These are phyloP conservation scores for Engystomops pustulosus DNA, from an alignment of 2,113 vertebrate genomes.

Conservation along the genomic window DNA sequence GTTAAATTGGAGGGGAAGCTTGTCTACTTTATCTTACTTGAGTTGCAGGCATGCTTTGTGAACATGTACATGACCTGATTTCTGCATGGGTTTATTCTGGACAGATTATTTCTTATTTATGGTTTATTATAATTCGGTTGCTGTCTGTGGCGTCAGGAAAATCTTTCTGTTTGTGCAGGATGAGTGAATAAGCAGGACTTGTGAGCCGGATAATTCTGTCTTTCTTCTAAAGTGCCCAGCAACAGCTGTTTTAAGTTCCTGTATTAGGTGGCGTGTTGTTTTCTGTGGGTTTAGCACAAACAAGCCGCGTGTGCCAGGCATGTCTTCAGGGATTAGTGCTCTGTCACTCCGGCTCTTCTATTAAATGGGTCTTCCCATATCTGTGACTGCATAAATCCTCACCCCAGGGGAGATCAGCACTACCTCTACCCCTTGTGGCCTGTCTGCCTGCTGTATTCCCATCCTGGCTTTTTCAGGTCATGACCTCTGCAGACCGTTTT, in stretches of 20 bases:
- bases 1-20: too few relatives aligned
- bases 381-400: constrained; percentile 49
- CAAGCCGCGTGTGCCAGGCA: constrained; percentile 53
- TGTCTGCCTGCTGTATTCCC: not conserved
- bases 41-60: too few relatives aligned
- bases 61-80: too few relatives aligned
- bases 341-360: not conserved
- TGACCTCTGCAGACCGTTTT: not conserved
- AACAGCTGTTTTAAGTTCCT: not conserved
- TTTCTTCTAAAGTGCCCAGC: not conserved
- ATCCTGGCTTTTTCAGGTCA: not conserved
- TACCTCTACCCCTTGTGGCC: not conserved
- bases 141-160: not conserved
- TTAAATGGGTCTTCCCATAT: constrained; percentile 17
- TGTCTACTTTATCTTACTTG: too few relatives aligned
- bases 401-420: constrained; percentile 10
- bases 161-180: not conserved
- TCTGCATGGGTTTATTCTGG: too few relatives aligned
- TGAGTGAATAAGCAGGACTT: not conserved
- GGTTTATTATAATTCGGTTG: not conserved
- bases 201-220: not conserved
- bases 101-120: not conserved
- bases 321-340: constrained; percentile 44
- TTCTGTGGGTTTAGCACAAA: constrained; percentile 45
- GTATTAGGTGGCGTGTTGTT: not conserved